Evolutionary conservation across 2,888 invertebrate genomes (phyloP), one percentile per base, ranked within the genome.

Genomic region (Campoplex capitator): DNA sequence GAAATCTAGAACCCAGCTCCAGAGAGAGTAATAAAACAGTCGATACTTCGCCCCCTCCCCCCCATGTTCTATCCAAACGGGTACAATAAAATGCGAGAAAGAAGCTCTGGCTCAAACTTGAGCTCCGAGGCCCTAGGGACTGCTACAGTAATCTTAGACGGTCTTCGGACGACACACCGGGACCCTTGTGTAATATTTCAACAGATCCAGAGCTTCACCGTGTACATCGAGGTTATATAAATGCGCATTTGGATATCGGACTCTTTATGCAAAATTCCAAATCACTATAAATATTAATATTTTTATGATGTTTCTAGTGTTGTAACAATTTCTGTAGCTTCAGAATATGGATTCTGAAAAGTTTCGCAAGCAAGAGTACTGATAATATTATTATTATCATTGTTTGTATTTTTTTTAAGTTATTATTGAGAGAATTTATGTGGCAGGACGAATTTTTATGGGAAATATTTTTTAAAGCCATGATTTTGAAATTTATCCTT

Each of bases 21-120:
- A 32, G 85, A 81, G 85, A 81, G 85, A 81, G 76, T 56, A 85
- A 79, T 84, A 84, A 84, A 84, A 77, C 54, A 16, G 81, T 81
- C 81, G 81, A 85, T 81, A 70, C 76, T 65, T 74, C n/a, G n/a
- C n/a, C n/a, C 68, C 16, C 62, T 0, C 23, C 68, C 16, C 62
- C 32, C 54, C 65, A 74, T 35, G 42, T 23, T 32, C 9, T 45
- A n/a, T 18, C 62, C 62, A 67, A 65, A 56, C 58, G 79, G 35
- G 42, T 80, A 74, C 75, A 84, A 75, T 68, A 70, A 70, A 84
- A 70, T 73, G 75, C 58, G 35, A 38, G 68, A 68, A 58, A 7
- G 42, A 73, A 74, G 65, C 65, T 62, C 16, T 3, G 71, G 65
- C 73, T 42, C 32, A 51, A 81, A 68, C 68, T 54, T 28, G 51